Conservation (phyloP, 2,113 vertebrate genomes). For the Dinomys branickii region DNA sequence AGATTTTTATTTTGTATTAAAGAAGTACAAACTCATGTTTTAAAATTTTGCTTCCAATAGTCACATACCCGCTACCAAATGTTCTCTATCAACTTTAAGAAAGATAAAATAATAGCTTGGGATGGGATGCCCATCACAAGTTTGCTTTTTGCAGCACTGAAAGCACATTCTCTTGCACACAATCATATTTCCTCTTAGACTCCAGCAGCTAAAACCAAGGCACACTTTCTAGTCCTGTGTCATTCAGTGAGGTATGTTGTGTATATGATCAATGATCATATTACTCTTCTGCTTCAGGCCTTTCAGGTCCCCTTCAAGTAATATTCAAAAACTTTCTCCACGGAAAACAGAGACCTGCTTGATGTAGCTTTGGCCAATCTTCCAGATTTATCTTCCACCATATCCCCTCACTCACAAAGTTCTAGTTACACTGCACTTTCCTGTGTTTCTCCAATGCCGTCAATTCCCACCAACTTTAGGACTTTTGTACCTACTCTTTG, state of each 20-base stretch:
- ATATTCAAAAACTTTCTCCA: neutral
- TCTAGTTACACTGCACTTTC: neutral
- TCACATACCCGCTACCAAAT: neutral
- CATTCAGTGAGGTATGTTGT: neutral
- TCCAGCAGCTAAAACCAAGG: neutral
- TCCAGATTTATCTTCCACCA: neutral
- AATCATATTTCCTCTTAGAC: neutral
- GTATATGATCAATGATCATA: neutral
- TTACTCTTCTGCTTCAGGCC: neutral
- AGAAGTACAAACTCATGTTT: neutral
- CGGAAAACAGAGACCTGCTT: too few species aligned
- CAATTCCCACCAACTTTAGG: neutral
- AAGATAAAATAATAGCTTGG: neutral
- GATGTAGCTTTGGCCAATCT: neutral
- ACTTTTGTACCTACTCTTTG: neutral
- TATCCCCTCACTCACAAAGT: neutral
- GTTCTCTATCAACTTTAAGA: neutral
- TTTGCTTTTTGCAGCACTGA: neutral
- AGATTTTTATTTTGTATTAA: constrained; percentile 13
- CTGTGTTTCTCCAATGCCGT: neutral
- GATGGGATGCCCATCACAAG: neutral
- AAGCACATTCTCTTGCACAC: neutral
- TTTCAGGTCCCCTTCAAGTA: neutral
- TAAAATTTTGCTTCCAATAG: neutral
- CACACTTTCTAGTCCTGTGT: neutral